A percentile compares a stretch with the other conserved stretches of the same genome.
Evolutionary conservation across 2,888 invertebrate species (phyloP).

Genomic region (Philereme transversata): DNA sequence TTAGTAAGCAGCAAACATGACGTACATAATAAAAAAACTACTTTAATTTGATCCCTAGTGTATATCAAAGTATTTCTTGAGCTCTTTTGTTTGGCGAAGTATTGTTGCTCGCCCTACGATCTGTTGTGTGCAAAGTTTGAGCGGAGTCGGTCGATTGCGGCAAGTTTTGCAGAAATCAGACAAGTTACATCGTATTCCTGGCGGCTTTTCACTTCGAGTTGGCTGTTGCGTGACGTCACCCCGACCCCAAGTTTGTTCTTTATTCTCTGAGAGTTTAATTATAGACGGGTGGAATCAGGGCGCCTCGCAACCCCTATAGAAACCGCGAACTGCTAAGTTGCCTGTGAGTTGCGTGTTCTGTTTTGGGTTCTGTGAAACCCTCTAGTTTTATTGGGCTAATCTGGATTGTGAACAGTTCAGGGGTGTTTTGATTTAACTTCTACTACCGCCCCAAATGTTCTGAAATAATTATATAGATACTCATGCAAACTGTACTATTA

Average conservation of each 20-base stretch:
- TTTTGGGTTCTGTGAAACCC: conserved; percentile 17
- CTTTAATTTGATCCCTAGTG: conserved; percentile 58
- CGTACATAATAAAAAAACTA: conserved; percentile 17
- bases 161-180: conserved; percentile 70
- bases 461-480: too few species aligned
- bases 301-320: conserved; percentile 32
- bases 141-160: conserved; percentile 65
- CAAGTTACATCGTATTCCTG: conserved; percentile 73
- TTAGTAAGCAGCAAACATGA: neutral
- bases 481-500: too few species aligned
- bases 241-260: conserved; percentile 70
- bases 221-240: conserved; percentile 70
- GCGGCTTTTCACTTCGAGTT: conserved; percentile 71
- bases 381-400: conserved; percentile 19
- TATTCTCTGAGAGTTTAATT: conserved; percentile 66
- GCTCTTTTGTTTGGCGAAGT: conserved; percentile 69
- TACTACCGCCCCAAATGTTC: neutral
- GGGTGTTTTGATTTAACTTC: conserved; percentile 9
- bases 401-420: conserved; percentile 8
- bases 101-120: conserved; percentile 69
- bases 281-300: conserved; percentile 50
- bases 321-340: conserved; percentile 30
- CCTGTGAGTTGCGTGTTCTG: conserved; percentile 30
- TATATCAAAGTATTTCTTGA: conserved; percentile 55
- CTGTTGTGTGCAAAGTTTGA: conserved; percentile 66